phyloP scores from a whole-genome alignment of 2,113 vertebrate species.

The Falcunculus frontatus region DNA sequence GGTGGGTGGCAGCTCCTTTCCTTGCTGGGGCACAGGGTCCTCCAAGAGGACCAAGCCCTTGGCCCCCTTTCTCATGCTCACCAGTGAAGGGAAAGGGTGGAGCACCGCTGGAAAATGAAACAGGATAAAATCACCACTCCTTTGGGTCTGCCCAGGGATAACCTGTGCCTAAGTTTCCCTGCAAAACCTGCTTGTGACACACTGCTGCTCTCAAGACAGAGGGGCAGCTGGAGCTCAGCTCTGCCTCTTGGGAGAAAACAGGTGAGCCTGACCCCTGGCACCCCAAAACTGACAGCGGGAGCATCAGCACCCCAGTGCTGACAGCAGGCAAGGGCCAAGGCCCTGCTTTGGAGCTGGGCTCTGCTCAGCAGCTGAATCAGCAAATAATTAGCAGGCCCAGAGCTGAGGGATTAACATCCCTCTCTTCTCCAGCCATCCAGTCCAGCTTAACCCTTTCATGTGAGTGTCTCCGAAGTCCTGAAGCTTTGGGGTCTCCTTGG shows the following conservation, averaged over 20 bases:
- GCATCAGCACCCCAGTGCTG: neutral
- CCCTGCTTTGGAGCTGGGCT: neutral
- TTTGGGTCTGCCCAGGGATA: neutral
- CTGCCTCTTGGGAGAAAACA: neutral
- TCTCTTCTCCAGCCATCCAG: neutral
- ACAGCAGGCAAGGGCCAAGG: no score
- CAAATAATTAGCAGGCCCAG: conserved; percentile 33
- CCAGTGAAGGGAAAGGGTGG: neutral
- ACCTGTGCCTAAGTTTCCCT: neutral
- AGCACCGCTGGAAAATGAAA: neutral
- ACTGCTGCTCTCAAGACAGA: neutral
- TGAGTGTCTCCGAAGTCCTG: accelerated
- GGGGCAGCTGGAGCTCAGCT: neutral
- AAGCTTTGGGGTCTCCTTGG: neutral
- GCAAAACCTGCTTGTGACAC: neutral
- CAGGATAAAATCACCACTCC: neutral
- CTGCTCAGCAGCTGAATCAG: conserved; percentile 47
- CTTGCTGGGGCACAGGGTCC: accelerated
- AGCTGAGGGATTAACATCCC: neutral
- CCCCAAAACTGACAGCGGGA: neutral
- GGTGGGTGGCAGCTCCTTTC: neutral
- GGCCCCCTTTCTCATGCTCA: accelerated
- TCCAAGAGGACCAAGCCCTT: accelerated
- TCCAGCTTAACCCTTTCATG: neutral
- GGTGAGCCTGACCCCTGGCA: accelerated